Evolutionary conservation across 1,140 invertebrate species (phyloP), one percentile per base, ranked within the genome.

Genomic region (Telenomus remus): DNA sequence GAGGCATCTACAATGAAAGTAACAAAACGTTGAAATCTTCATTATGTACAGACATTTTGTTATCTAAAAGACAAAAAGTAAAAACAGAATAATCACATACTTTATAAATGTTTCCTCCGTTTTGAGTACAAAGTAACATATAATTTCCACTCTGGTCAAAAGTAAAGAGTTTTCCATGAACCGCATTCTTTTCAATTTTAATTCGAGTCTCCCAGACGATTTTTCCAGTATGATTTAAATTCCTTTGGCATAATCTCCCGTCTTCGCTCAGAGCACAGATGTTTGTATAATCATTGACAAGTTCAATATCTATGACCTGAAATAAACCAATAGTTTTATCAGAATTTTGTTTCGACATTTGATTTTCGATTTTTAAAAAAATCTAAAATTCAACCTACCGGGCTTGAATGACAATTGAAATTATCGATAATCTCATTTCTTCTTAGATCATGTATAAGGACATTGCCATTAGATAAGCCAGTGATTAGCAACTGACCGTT

Each of bases 401-500:
- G 89, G 56, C 89, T 89, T 10, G 85, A 82, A 61, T 92, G 91
- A 54, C 89, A 88, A 49, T 80, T 84, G n/a, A 87, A 69, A 79
- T 87, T 89, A 53, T 91, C 89, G 7, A 93, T 90, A 75, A 90
- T 90, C 73, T 91, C 91, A 33, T 88, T 88, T 63, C 90, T 87
- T 48, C 90, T 80, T 7, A 91, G 64, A 82, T 92, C 90, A 75
- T 92, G 90, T 51, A 92, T 89, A 34, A 90, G 82, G 37, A 92
- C 88, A 53, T 88, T 87, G 4, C 92, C 92, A 84, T 93, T 92
- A 2, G 88, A 90, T 10, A 89, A 85, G 13, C 92, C 92, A 27
- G 90, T 89, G 8, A 93, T 87, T 11, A 93, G 78, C 7, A 92
- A 80, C 69, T 92, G 91, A n/a, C 92, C 92, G 82, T 92, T 92